phyloP scores from a whole-genome alignment of 1,140 invertebrate genomes.

The Procambarus virginalis region DNA sequence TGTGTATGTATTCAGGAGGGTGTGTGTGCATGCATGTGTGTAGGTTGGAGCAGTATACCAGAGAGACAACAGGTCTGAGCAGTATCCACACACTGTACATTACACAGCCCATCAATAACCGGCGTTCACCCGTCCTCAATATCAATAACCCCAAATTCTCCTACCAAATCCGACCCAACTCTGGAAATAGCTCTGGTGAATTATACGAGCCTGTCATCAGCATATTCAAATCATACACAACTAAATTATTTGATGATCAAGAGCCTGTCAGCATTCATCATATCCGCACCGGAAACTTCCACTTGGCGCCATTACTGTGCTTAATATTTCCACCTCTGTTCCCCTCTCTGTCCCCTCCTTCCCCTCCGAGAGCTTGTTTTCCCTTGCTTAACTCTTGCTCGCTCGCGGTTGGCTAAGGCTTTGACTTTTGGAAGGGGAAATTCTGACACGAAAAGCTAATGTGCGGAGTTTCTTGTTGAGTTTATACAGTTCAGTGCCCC shows the following conservation, averaged over 20 bases:
- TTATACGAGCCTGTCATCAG: conserved; percentile 11
- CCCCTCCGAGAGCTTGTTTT: not conserved
- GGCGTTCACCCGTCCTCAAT: not conserved
- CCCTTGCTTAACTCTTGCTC: not conserved
- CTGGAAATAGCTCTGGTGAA: not conserved
- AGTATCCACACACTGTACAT: not conserved
- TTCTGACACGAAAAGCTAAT: conserved; percentile 44
- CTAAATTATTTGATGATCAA: conserved; percentile 32
- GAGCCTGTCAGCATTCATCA: conserved; percentile 32
- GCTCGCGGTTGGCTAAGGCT: not conserved
- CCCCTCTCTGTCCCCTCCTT: too few relatives aligned
- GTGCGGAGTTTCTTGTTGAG: conserved; percentile 34
- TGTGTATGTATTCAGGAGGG: too few relatives aligned
- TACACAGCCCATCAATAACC: conserved; percentile 6
- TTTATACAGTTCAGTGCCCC: conserved; percentile 36
- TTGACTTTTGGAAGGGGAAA: conserved; percentile 15
- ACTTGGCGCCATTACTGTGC: not conserved
- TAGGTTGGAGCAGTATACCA: not conserved
- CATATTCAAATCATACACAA: conserved; percentile 39
- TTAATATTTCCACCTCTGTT: not conserved
- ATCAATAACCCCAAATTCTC: not conserved
- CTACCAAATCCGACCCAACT: not conserved
- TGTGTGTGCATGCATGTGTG: not conserved
- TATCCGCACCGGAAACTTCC: not conserved
- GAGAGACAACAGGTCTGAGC: not conserved